Percentiles rank a stretch among this genome's conserved stretches.
Evolutionary conservation across 2,888 invertebrate genomes (phyloP).

Genomic region (Pedicia rivosa): DNA sequence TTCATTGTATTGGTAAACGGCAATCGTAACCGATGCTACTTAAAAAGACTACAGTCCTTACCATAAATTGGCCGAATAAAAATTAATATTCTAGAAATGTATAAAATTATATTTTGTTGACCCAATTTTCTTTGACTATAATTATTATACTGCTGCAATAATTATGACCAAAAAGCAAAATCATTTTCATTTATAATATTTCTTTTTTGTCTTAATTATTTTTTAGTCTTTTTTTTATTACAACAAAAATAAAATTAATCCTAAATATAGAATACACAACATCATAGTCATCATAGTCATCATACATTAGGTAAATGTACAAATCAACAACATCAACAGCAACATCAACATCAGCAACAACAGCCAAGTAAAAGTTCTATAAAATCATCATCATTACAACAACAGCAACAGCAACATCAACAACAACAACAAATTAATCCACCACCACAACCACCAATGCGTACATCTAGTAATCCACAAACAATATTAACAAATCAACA

Average conservation of each 20-base stretch:
- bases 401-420: not conserved
- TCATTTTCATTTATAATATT: too few relatives aligned
- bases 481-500: conserved; percentile 7
- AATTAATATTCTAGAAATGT: too few relatives aligned
- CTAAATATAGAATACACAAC: not conserved
- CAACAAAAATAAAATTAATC: not conserved
- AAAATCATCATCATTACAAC: not conserved
- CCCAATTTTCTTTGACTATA: too few relatives aligned
- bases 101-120: too few relatives aligned
- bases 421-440: not conserved
- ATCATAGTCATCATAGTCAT: conserved; percentile 3
- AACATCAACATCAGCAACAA: conserved; percentile 3
- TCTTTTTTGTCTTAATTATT: too few relatives aligned
- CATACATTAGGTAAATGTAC: not conserved
- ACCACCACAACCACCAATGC: conserved; percentile 7
- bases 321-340: conserved; percentile 6
- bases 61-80: too few relatives aligned
- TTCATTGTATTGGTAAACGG: too few relatives aligned
- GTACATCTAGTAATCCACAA: conserved; percentile 8
- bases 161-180: too few relatives aligned
- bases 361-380: not conserved
- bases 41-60: too few relatives aligned
- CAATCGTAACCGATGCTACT: too few relatives aligned
- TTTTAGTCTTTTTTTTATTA: too few relatives aligned
- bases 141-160: too few relatives aligned